Evolutionary conservation across 2,797 vertebrate species (phyloP).

Genomic region (Rhinichthys osculus): DNA sequence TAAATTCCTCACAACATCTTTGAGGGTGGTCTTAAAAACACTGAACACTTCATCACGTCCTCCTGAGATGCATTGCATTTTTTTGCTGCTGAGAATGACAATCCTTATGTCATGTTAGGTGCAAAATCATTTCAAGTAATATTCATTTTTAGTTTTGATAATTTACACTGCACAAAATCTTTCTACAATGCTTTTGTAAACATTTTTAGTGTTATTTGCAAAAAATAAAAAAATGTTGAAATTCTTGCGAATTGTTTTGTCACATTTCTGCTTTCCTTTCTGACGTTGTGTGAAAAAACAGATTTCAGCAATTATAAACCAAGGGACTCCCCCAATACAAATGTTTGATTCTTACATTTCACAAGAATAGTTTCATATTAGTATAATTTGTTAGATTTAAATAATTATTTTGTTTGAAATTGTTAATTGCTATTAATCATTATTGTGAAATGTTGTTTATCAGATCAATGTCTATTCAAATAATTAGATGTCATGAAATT

Average conservation of each 20-base stretch:
- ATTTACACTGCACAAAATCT: slow-evolving; percentile 86
- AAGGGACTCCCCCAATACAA: neutral
- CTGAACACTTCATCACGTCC: slow-evolving; percentile 62
- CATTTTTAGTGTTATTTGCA: slow-evolving; percentile 87
- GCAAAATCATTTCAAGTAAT: slow-evolving; percentile 80
- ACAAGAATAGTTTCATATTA: neutral
- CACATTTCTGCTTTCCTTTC: neutral
- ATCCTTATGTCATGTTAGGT: slow-evolving; percentile 81
- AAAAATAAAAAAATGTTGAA: slow-evolving; percentile 73
- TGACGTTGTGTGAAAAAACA: neutral
- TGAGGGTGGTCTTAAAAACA: slow-evolving; percentile 44
- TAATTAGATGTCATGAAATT: no score
- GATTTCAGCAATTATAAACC: neutral
- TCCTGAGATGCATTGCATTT: slow-evolving; percentile 59
- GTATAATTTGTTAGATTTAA: no score
- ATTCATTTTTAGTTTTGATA: slow-evolving; percentile 84
- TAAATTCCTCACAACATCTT: slow-evolving; percentile 31
- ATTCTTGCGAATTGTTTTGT: slow-evolving; percentile 62
- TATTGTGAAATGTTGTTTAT: no score
- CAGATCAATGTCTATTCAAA: no score
- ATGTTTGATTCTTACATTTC: neutral
- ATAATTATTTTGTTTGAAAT: no score
- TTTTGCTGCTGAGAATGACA: slow-evolving; percentile 85
- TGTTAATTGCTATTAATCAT: no score
- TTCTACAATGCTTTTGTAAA: slow-evolving; percentile 88